Evolutionary conservation across 2,113 vertebrate genomes (phyloP).

Genomic region (Puma concolor): DNA sequence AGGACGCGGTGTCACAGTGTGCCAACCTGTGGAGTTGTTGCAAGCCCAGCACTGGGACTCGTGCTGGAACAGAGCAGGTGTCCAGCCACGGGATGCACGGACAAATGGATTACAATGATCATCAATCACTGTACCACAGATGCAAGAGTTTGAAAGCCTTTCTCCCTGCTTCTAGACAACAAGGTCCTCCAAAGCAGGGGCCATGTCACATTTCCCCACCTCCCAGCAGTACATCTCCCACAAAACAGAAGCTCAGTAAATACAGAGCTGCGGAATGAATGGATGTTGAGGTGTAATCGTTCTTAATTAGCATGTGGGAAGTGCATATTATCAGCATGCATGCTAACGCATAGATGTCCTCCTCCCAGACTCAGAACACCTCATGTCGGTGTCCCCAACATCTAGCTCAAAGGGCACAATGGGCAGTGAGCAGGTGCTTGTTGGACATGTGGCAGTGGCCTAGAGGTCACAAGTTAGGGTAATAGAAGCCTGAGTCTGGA

Average conservation of each 20-base stretch:
- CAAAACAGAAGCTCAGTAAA: not conserved
- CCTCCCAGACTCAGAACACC: not conserved
- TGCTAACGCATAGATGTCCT: not conserved
- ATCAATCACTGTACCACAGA: accelerated
- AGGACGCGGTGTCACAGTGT: accelerated
- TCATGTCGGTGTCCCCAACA: not conserved
- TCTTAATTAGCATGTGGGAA: not conserved
- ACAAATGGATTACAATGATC: too few relatives aligned
- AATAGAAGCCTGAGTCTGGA: not conserved
- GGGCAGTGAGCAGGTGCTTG: not conserved
- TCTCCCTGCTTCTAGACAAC: not conserved
- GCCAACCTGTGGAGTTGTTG: not conserved
- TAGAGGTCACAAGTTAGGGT: not conserved
- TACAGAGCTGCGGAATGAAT: not conserved
- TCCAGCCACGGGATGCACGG: accelerated
- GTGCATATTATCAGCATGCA: not conserved
- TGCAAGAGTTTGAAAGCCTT: not conserved
- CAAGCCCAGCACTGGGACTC: not conserved
- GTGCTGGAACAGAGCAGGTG: not conserved
- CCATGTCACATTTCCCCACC: not conserved
- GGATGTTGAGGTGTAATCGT: not conserved
- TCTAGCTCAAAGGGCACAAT: accelerated
- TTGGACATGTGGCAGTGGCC: accelerated
- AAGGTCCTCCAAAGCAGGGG: not conserved
- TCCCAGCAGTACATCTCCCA: not conserved